Base-by-base conservation (phyloP, 2,797 vertebrate species). In the Nothura maculosa region DNA sequence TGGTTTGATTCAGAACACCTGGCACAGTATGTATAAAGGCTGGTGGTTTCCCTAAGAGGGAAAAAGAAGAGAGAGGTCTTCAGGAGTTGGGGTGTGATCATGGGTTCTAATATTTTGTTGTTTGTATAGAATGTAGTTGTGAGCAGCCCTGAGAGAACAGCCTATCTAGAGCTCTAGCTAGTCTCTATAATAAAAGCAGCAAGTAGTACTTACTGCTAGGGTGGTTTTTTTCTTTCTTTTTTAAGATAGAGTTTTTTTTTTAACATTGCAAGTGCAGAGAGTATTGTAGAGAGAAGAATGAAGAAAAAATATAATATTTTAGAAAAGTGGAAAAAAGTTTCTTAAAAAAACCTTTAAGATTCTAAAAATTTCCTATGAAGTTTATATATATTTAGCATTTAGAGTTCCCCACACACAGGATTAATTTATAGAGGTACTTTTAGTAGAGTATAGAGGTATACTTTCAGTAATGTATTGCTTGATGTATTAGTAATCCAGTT, bases 311-410 rank as follows among this genome's bases (percentile, higher is more conserved):
- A 8, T 2, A 3, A 0, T 32, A 4, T 10, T 64, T 32, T 22
- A 9, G 30, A 22, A 81, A n/a, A 19, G 9, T 42, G 9, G 2
- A 34, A 76, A 54, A 10, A 54, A 54, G 50, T 14, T 25, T 79
- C 13, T 15, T 57, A 2, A 2, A 50, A 36, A 69, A 7, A n/a
- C n/a, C 34, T 43, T 27, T 40, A 2, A 3, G 13, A 6, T 2
- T 60, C 18, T 10, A 10, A 8, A 25, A 17, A 1, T 6, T 2
- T 74, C 1, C 4, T 62, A 12, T 67, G 16, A 5, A 38, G 40
- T 3, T 38, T 43, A 12, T 5, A 0, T 0, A 1, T 5, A 1
- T 1, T 0, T 42, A 0, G 8, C 1, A 3, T n/a, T 45, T 48
- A 2, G 21, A 24, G 22, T 27, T 68, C 5, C 50, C 10, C 13